Evolutionary conservation across 2,113 vertebrate species (phyloP).

Genomic region (Psittacus erithacus): DNA sequence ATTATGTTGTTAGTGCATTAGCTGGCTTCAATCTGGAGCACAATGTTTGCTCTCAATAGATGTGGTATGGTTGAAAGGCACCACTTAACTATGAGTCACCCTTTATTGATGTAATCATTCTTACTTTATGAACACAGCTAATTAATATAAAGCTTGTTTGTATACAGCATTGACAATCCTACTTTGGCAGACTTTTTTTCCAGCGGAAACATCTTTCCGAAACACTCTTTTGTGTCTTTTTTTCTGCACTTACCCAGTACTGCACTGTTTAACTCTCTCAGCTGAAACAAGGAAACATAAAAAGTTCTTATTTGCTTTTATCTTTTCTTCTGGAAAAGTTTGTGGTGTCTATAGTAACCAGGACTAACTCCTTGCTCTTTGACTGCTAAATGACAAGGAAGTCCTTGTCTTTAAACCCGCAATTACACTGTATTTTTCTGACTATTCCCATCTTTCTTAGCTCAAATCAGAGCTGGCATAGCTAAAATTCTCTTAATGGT

Average conservation of each 20-base stretch:
- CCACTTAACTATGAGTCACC: constrained; percentile 68
- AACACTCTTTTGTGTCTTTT: background rate
- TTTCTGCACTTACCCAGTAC: background rate
- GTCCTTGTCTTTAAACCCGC: background rate
- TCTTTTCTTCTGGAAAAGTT: background rate
- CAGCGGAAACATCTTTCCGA: background rate
- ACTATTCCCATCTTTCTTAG: background rate
- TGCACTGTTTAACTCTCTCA: background rate
- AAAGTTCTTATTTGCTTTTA: background rate
- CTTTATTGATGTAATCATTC: constrained; percentile 66
- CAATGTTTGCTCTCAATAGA: constrained; percentile 55
- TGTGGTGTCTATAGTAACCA: background rate
- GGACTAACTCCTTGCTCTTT: background rate
- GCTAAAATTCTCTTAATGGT: background rate
- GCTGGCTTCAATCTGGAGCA: constrained; percentile 49
- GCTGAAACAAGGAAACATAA: background rate
- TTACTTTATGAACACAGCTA: constrained; percentile 61
- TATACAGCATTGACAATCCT: background rate
- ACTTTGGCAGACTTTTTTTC: background rate
- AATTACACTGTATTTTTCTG: background rate
- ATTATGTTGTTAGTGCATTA: constrained; percentile 59
- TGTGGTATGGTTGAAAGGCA: constrained; percentile 42
- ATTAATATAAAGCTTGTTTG: constrained; percentile 60
- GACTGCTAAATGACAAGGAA: background rate
- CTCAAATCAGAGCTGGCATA: background rate